Evolutionary conservation across 2,888 invertebrate species (phyloP), one percentile per base, ranked within the genome.

Genomic region (Keiferia lycopersicella): DNA sequence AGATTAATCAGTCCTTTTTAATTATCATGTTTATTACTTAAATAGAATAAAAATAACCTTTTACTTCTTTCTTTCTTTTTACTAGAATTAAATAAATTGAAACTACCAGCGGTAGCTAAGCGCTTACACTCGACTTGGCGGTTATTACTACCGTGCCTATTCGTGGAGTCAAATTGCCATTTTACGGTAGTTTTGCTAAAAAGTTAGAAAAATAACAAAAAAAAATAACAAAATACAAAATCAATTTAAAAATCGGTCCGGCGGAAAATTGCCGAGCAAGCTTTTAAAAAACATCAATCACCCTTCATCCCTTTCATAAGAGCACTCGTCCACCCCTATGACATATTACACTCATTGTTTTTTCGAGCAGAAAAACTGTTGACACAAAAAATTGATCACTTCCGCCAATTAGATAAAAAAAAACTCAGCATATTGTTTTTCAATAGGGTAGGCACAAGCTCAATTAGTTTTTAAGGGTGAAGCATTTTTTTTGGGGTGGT

Each of bases 401-500:
- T 82, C 81, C 82, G 82, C 70, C 82, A 83, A 82, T 84, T 83
- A 82, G 65, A 45, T 66, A 34, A 34, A 51, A 60, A 67, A 67
- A 65, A 64, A 41, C 10, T 45, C 1, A 20, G 16, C 60, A 53
- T 63, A 61, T 61, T 66, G 56, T 66, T 66, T 30, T 22, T 2
- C 12, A 56, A 34, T 45, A 26, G 64, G 64, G 50, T 8, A 11
- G 8, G 50, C 7, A 20, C 20, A 50, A 2, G 20, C 50, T 50
- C 20, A 20, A 50, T 50, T 20, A 50, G 7, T 48, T 50, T 20
- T 50, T n/a, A 50, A 20, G 50, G 50, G 50, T 10, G 50, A 20
- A n/a, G n/a, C n/a, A n/a, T n/a, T n/a, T n/a, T n/a, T n/a, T n/a
- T n/a, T n/a, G n/a, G 50, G 16, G 50, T 50, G 50, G 20, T 50